Evolutionary conservation across 2,113 vertebrate genomes (phyloP).

Genomic region (Amphiprion percula): DNA sequence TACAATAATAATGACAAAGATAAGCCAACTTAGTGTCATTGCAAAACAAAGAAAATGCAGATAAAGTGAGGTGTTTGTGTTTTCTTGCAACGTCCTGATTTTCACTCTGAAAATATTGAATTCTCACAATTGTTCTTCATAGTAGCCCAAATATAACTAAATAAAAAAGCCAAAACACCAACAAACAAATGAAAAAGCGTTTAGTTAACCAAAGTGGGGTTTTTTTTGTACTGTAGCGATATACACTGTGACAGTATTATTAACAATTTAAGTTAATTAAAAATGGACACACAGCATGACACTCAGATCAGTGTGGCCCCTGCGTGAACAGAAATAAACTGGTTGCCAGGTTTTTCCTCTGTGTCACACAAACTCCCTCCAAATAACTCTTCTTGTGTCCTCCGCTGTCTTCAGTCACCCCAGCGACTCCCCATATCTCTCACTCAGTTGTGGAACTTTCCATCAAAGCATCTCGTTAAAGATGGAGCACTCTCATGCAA

Average conservation of each 20-base stretch:
- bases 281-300: background rate
- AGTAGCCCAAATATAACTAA: no score
- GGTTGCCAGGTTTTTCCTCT: conserved; percentile 9
- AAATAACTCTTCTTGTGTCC: background rate
- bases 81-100: background rate
- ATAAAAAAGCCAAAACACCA: no score
- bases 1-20: background rate
- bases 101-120: no score
- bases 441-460: conserved; percentile 76
- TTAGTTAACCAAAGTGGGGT: no score
- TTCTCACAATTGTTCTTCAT: no score
- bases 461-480: conserved; percentile 79
- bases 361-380: conserved; percentile 15
- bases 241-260: background rate
- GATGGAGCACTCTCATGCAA: conserved; percentile 78
- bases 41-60: background rate
- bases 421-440: conserved; percentile 40
- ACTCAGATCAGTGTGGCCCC: conserved; percentile 13
- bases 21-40: background rate
- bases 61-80: background rate
- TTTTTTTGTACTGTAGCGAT: background rate
- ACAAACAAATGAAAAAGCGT: no score
- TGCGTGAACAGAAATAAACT: conserved; percentile 20
- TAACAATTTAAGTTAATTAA: conserved; percentile 8
- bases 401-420: conserved; percentile 16